Conservation (phyloP, 2,888 invertebrate species). For the Eulithis prunata region DNA sequence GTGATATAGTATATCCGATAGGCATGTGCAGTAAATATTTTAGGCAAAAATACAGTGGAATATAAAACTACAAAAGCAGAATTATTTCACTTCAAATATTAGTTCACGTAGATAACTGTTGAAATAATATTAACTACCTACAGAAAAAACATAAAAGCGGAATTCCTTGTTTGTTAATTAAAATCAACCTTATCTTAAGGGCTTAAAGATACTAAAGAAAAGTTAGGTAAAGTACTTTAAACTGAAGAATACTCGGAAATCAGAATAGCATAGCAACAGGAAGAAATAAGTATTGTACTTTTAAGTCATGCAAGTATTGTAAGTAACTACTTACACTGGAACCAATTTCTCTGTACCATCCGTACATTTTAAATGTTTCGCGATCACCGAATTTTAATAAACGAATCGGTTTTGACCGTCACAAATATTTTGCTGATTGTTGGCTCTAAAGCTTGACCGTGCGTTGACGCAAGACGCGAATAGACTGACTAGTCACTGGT, state of each 20-base stretch:
- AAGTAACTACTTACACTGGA: conserved; percentile 36
- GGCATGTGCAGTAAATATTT: too few species aligned
- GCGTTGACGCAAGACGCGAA: conserved; percentile 20
- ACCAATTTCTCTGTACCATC: conserved; percentile 29
- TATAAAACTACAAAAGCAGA: too few species aligned
- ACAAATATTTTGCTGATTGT: not conserved
- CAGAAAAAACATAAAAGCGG: too few species aligned
- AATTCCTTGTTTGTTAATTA: too few species aligned
- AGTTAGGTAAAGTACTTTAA: too few species aligned
- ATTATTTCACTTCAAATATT: too few species aligned
- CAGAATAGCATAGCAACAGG: conserved; percentile 2
- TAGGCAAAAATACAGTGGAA: too few species aligned
- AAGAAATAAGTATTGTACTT: not conserved
- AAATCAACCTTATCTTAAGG: too few species aligned
- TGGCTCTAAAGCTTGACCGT: conserved; percentile 18
- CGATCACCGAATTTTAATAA: conserved; percentile 2
- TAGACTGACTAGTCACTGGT: conserved; percentile 25
- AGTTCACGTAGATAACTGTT: too few species aligned
- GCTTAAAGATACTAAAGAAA: too few species aligned
- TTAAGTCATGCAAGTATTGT: conserved; percentile 15
- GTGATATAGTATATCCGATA: too few species aligned
- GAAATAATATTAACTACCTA: too few species aligned
- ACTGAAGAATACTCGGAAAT: not conserved
- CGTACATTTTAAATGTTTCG: conserved; percentile 19
- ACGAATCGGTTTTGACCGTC: not conserved